Evolutionary conservation across 1,140 invertebrate genomes (phyloP), one percentile per base, ranked within the genome.

Genomic region (Dendrolimus kikuchii): DNA sequence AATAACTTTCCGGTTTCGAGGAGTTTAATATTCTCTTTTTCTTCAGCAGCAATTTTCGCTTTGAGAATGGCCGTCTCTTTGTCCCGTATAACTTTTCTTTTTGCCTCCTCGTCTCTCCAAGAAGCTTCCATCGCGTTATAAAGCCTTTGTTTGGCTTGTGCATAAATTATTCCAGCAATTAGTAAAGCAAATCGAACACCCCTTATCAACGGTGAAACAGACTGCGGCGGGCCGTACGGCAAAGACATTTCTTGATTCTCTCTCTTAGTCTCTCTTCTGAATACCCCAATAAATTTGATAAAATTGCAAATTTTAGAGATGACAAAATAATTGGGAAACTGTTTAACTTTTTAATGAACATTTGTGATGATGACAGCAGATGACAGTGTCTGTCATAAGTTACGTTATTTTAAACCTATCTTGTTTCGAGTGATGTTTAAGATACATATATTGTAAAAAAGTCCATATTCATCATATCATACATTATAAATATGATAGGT

Each of bases 131-230:
- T 48, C 0, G 49, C 38, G 40, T 64, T 56, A 59, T 85, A 85
- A 0, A 68, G 38, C 4, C 36, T 57, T 63, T 80, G 72, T 58
- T 84, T 85, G 0, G 50, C 57, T 8, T 58, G n/a, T 6, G 67
- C 85, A 40, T 82, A 81, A 8, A 85, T 39, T n/a, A 86, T 74
- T 38, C 85, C 85, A 10, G 69, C 65, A 45, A 81, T 51, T 8
- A 86, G 57, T n/a, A 83, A 56, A 23, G 59, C 65, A 51, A 62
- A 86, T 59, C 85, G 66, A 10, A 58, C 37, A n/a, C 71, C 74
- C 53, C 82, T 71, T 54, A 86, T 84, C 37, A 81, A 50, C 10
- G 80, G 79, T 5, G 85, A 87, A 49, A 87, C 81, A 39, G 60
- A 60, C 46, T 74, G 55, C 0, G 81, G 80, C 5, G 74, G 68